Base-by-base conservation (phyloP, 2,888 invertebrate species). In the Drosophila formosana region DNA sequence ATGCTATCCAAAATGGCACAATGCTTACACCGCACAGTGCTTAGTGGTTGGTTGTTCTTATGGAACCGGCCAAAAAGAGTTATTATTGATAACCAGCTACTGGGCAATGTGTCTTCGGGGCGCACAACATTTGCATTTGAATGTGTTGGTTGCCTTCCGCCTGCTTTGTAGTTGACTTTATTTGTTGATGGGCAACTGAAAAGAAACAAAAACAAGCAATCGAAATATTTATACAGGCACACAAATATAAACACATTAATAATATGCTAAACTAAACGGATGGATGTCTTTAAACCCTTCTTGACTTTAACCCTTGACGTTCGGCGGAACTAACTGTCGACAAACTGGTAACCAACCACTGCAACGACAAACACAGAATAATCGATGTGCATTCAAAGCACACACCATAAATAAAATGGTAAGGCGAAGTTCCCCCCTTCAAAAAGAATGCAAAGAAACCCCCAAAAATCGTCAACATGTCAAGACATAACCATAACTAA, bases 61-160 rank as follows among this genome's bases (percentile, higher is more conserved):
- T 78, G 64, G 75, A 73, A 75, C 78, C 79, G 75, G 75, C 75
- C 75, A 76, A 49, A 78, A 62, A 60, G 65, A 69, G 60, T 78
- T 76, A 66, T 65, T 87, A 69, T 76, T 82, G 80, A 85, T 81
- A 86, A 77, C 68, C 75, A 74, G 75, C 85, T 75, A 73, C 72
- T 60, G 75, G 80, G 78, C 74, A 80, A 82, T 70, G 72, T 79
- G 75, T 81, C 81, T 79, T 82, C 81, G 72, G 73, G 78, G 71
- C 85, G 81, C 78, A 73, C 89, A 90, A 75, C 90, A 91, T 90
- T 91, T 89, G 86, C 78, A 73, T 81, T 80, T 78, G 71, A 30
- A 28, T 13, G 43, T 45, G 30, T 55, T 43, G 32, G 30, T 55
- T 23, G 28, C 28, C 5, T 26, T 45, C 45, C 23, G 45, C 23